phyloP scores from a whole-genome alignment of 2,113 vertebrate genomes.

The Coturnix japonica region DNA sequence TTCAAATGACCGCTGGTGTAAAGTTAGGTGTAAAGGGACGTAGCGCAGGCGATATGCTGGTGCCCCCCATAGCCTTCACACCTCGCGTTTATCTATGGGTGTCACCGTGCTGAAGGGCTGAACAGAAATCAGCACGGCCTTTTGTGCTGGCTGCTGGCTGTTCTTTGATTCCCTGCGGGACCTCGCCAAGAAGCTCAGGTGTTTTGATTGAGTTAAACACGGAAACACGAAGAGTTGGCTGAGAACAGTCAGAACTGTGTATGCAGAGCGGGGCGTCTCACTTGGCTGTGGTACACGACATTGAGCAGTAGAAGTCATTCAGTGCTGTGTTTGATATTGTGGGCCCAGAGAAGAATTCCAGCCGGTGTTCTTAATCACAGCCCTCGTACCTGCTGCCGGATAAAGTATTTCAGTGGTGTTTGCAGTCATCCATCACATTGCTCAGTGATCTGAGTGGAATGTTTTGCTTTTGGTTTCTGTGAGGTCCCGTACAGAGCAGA shows the following conservation, averaged over 20 bases:
- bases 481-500: neutral
- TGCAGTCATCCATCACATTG: neutral
- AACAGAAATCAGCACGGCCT: neutral
- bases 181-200: neutral
- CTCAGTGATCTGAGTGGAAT: neutral
- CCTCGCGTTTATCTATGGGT: neutral
- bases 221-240: neutral
- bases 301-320: neutral
- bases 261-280: neutral
- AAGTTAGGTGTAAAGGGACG: neutral
- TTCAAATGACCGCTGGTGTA: neutral
- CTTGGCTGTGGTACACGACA: fast-evolving
- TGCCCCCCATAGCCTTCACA: neutral
- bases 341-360: neutral
- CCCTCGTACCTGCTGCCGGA: neutral
- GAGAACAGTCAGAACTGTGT: neutral
- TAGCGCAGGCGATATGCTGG: neutral
- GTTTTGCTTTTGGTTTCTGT: neutral
- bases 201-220: neutral
- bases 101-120: fast-evolving
- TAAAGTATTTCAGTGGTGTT: neutral
- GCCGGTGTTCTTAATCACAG: neutral
- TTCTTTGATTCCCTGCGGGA: neutral
- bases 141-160: neutral
- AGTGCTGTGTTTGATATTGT: neutral